Evolutionary conservation across 37 sponge, comb jelly and placozoan genomes (phyloP).

Genomic region (Cliona cf. orientalis): DNA sequence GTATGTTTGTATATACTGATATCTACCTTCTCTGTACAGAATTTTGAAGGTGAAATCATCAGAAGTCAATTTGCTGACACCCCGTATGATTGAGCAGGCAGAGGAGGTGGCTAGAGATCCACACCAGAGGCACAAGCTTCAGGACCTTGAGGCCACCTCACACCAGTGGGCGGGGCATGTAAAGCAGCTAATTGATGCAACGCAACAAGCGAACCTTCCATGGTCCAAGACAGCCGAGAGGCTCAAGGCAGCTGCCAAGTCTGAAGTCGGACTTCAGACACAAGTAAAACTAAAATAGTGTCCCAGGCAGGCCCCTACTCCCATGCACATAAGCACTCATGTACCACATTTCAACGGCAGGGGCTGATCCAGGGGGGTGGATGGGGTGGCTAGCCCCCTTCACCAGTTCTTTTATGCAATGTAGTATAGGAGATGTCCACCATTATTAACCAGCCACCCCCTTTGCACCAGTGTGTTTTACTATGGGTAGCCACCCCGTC

Average conservation of each 20-base stretch:
- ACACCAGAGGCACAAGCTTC: background rate
- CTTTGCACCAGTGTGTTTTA: too few relatives aligned
- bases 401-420: too few relatives aligned
- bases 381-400: too few relatives aligned
- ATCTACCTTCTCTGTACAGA: slow-evolving; percentile 5
- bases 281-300: slow-evolving; percentile 35
- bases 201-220: slow-evolving; percentile 65
- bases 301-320: too few relatives aligned
- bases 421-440: too few relatives aligned
- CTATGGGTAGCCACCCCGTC: too few relatives aligned
- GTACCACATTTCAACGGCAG: too few relatives aligned
- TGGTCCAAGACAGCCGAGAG: slow-evolving; percentile 73
- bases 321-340: too few relatives aligned
- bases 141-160: slow-evolving; percentile 21
- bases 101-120: slow-evolving; percentile 17
- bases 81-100: slow-evolving; percentile 53
- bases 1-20: background rate
- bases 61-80: slow-evolving; percentile 49
- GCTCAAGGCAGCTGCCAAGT: slow-evolving; percentile 55
- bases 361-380: too few relatives aligned
- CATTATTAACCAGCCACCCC: too few relatives aligned
- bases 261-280: slow-evolving; percentile 29
- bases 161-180: slow-evolving; percentile 71
- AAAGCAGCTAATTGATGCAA: slow-evolving; percentile 49
- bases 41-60: slow-evolving; percentile 49